Conservation (phyloP, 2,797 vertebrate species). For the Spondyliosoma cantharus region DNA sequence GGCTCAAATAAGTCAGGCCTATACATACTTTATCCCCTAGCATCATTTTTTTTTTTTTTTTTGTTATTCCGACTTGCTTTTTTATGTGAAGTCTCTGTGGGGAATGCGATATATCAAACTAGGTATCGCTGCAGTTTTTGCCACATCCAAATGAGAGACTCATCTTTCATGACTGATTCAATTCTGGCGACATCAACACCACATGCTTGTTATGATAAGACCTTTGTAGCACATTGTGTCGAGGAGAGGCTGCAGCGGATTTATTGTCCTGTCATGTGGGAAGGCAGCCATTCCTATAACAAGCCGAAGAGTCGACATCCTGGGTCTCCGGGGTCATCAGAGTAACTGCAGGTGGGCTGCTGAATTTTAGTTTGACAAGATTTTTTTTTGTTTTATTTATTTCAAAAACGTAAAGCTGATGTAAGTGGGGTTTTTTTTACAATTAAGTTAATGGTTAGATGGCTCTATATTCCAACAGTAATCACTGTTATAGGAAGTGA, state of each 20-base stretch:
- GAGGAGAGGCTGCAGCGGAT: constrained; percentile 14
- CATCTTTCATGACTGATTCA: constrained; percentile 28
- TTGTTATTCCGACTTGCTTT: constrained; percentile 12
- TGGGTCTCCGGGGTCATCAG: too few species aligned
- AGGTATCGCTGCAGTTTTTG: constrained; percentile 13
- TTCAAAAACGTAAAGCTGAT: too few species aligned
- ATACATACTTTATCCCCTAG: constrained; percentile 22
- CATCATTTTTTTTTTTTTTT: constrained; percentile 16
- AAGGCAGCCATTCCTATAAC: neutral
- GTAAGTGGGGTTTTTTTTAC: too few species aligned
- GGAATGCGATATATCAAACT: constrained; percentile 10
- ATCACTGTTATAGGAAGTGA: too few species aligned
- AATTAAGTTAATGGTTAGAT: too few species aligned
- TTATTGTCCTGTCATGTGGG: constrained; percentile 24
- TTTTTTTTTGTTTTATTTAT: too few species aligned
- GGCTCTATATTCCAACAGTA: too few species aligned
- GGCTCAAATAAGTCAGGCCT: constrained; percentile 49
- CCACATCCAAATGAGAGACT: constrained; percentile 10
- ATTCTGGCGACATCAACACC: constrained; percentile 16
- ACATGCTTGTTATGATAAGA: constrained; percentile 29
- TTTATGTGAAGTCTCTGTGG: constrained; percentile 18
- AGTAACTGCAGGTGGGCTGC: too few species aligned
- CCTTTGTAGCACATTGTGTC: constrained; percentile 15
- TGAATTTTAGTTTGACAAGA: too few species aligned
- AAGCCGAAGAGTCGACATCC: neutral